Conservation (phyloP, 2,797 vertebrate species). For the Sciurus carolinensis region DNA sequence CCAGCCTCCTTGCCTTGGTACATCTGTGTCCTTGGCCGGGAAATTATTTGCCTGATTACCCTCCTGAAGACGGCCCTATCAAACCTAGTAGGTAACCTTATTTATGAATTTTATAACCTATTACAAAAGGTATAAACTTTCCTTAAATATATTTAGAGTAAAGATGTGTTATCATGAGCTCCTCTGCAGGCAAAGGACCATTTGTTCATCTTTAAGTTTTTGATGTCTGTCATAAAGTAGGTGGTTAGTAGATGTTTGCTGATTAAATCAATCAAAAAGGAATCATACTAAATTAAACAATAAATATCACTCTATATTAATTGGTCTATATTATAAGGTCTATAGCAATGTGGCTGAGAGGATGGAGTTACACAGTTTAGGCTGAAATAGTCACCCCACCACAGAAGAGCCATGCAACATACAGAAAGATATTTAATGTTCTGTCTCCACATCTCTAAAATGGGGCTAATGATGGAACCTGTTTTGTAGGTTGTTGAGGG, state of each 20-base stretch:
- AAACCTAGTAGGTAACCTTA: background rate
- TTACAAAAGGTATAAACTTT: background rate
- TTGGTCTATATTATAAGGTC: background rate
- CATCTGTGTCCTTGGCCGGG: background rate
- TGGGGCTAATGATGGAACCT: background rate
- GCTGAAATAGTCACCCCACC: background rate
- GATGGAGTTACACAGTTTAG: background rate
- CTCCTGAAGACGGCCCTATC: background rate
- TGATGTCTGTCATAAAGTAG: background rate
- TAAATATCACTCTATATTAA: background rate
- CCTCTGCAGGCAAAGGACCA: background rate
- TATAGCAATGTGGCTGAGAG: background rate
- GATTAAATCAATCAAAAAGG: background rate
- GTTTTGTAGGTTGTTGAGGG: background rate
- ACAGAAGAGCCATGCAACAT: background rate
- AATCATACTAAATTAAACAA: background rate
- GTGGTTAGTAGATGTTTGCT: background rate
- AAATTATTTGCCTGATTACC: background rate
- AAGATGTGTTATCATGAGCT: background rate
- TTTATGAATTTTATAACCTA: background rate
- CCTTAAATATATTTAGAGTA: constrained; percentile 4
- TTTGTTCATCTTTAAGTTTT: background rate
- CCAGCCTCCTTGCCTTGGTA: background rate
- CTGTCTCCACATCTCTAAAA: background rate
- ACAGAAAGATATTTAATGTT: background rate